Percentiles rank a stretch among this genome's conserved stretches.
phyloP scores from a whole-genome alignment of 2,113 vertebrate genomes.

The Gymnobelideus leadbeateri region DNA sequence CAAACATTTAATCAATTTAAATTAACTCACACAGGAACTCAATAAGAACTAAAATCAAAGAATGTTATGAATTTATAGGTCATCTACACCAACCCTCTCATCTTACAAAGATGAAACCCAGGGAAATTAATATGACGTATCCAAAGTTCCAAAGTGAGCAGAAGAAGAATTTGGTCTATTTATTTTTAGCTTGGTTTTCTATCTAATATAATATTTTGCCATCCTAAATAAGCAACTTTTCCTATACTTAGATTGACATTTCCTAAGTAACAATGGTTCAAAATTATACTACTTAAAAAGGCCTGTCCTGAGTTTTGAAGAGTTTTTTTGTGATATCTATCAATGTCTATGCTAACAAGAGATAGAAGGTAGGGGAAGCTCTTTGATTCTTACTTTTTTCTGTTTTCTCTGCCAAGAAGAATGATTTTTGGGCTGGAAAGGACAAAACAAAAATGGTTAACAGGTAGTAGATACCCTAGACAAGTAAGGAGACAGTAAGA shows the following conservation, averaged over 20 bases:
- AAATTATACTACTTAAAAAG: neutral
- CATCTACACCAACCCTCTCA: neutral
- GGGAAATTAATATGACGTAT: neutral
- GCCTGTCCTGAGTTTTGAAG: neutral
- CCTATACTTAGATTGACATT: neutral
- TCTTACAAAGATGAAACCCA: neutral
- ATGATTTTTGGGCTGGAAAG: neutral
- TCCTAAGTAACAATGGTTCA: neutral
- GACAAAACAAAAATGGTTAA: neutral
- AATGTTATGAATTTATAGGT: neutral
- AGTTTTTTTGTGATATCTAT: neutral
- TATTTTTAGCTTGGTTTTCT: neutral
- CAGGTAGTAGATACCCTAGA: neutral
- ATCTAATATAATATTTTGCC: neutral
- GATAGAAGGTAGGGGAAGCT: neutral
- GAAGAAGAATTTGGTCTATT: neutral
- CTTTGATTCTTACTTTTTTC: neutral
- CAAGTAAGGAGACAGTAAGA: neutral
- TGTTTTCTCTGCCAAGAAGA: neutral
- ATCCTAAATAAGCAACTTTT: neutral
- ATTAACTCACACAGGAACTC: neutral
- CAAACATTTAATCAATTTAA: neutral
- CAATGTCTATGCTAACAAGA: constrained; percentile 6
- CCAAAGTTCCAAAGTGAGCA: neutral
- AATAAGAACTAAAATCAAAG: neutral